Conservation (phyloP, 2,113 vertebrate species). For the Catharus minimus region DNA sequence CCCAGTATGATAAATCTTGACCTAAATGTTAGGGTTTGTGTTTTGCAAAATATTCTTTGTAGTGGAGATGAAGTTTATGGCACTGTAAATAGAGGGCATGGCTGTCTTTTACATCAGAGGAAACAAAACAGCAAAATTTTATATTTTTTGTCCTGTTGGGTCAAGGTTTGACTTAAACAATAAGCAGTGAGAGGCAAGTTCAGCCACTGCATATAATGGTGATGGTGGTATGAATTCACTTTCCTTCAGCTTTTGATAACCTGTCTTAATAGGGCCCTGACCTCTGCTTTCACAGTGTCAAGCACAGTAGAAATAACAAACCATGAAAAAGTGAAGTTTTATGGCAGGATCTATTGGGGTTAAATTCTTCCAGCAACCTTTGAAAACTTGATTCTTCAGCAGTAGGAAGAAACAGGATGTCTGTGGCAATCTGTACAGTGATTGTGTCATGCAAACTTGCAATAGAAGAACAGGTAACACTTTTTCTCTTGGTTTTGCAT, state of each 20-base stretch:
- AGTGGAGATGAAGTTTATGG: background rate
- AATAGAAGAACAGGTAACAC: background rate
- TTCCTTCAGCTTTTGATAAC: conserved; percentile 19
- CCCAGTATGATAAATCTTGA: background rate
- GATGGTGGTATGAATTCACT: conserved; percentile 19
- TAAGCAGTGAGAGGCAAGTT: background rate
- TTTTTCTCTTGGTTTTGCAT: background rate
- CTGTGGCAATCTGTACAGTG: background rate
- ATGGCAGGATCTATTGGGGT: conserved; percentile 29
- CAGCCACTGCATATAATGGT: background rate
- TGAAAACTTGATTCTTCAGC: conserved; percentile 5
- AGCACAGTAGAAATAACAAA: conserved; percentile 38
- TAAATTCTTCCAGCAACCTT: conserved; percentile 60
- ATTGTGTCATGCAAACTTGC: background rate
- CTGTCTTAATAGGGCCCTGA: conserved; percentile 49
- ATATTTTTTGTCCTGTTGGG: background rate
- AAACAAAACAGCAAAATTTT: background rate
- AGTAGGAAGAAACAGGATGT: background rate
- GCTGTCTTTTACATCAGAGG: background rate
- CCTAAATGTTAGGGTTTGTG: background rate
- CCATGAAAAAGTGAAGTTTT: conserved; percentile 25
- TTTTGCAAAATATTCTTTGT: background rate
- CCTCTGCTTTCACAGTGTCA: conserved; percentile 52
- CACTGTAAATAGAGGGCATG: background rate
- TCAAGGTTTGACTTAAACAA: conserved; percentile 7